Percentiles rank a stretch among this genome's conserved stretches.
Evolutionary conservation across 2,113 vertebrate species (phyloP).

Genomic region (Catharus fuscescens): DNA sequence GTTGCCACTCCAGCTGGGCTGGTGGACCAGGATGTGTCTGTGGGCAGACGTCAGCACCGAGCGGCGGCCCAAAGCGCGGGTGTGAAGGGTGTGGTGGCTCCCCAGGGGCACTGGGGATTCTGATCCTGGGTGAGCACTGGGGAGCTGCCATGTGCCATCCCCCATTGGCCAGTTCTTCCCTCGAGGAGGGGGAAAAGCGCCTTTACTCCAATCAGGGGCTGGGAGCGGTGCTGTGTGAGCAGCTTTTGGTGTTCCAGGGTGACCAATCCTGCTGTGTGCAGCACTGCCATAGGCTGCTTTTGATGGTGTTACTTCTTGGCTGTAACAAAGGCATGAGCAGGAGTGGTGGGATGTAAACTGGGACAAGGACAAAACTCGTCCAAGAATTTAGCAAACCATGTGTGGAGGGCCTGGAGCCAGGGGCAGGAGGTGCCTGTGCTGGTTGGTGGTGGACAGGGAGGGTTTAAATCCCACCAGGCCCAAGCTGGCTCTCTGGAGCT

Average conservation of each 20-base stretch:
- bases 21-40: rapidly evolving
- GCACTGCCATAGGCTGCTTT: neutral
- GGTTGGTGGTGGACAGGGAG: rapidly evolving
- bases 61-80: rapidly evolving
- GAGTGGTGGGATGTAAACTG: neutral
- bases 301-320: slow-evolving; percentile 1
- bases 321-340: slow-evolving; percentile 9
- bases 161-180: neutral
- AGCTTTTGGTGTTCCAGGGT: slow-evolving; percentile 2
- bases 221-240: neutral
- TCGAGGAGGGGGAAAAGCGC: rapidly evolving
- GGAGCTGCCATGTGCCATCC: neutral
- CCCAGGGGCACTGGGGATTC: neutral
- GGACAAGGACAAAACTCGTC: rapidly evolving
- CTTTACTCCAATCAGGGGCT: slow-evolving; percentile 19
- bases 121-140: neutral
- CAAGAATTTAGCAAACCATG: neutral
- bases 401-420: rapidly evolving
- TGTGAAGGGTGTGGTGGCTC: neutral
- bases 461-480: neutral
- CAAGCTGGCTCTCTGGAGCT: neutral
- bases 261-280: neutral
- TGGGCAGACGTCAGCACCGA: rapidly evolving
- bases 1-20: neutral
- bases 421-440: neutral